Conservation (phyloP, 2,797 vertebrate species). For the Hoplostethus mediterraneus region DNA sequence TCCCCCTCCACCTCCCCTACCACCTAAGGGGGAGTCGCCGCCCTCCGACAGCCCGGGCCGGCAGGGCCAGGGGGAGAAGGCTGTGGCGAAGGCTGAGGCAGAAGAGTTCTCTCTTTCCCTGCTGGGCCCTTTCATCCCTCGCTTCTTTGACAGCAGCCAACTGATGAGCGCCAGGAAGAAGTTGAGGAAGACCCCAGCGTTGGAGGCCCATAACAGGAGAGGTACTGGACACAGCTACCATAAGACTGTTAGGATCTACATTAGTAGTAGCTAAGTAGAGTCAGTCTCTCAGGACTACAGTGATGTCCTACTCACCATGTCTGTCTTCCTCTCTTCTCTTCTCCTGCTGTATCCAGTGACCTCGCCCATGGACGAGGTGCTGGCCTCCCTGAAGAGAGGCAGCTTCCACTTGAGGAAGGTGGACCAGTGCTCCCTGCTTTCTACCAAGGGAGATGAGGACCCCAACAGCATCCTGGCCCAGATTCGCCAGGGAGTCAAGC, state of each 20-base stretch:
- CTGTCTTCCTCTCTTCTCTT: conserved; percentile 15
- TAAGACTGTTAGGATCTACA: neutral
- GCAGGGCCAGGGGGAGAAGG: conserved; percentile 55
- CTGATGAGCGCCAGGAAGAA: conserved; percentile 93
- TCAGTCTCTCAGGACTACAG: neutral
- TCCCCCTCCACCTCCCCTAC: conserved; percentile 86
- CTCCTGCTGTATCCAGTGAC: conserved; percentile 82
- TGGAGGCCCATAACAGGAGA: conserved; percentile 90
- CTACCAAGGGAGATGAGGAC: conserved; percentile 88
- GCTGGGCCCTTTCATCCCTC: conserved; percentile 85
- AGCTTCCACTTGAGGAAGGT: conserved; percentile 97
- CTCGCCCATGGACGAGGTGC: conserved; percentile 98
- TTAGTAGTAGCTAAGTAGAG: neutral
- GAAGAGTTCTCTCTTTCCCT: conserved; percentile 79
- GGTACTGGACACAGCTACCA: conserved; percentile 75
- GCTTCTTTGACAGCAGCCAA: conserved; percentile 96
- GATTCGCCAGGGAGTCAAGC: conserved; percentile 96
- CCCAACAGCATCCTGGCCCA: conserved; percentile 96
- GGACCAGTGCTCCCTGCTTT: conserved; percentile 89
- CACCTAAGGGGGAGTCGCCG: conserved; percentile 79
- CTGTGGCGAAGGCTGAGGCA: conserved; percentile 63
- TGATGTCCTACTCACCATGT: conserved; percentile 11
- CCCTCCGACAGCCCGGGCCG: conserved; percentile 70
- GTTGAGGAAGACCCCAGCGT: conserved; percentile 91
- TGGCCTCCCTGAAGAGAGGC: conserved; percentile 97